A percentile compares a stretch with the other conserved stretches of the same genome.
phyloP scores from a whole-genome alignment of 1,140 invertebrate species.

The Drosophila ficusphila region DNA sequence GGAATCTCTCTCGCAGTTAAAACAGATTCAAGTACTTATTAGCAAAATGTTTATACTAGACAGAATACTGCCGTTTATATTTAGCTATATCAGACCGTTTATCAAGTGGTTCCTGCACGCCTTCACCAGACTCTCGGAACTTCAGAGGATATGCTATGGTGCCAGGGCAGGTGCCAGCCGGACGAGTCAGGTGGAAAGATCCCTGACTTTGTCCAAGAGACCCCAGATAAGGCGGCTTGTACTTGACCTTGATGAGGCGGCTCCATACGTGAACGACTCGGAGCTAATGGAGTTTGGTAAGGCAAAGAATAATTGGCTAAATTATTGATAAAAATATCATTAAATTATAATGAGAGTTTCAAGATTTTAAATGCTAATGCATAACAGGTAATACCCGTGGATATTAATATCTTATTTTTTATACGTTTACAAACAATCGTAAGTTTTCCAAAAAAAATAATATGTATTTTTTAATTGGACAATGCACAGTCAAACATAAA shows the following conservation, averaged over 20 bases:
- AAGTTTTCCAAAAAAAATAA: too few relatives aligned
- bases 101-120: slow-evolving; percentile 95
- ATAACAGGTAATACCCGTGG: too few relatives aligned
- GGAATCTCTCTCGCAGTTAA: neutral
- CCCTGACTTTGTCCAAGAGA: slow-evolving; percentile 89
- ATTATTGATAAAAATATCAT: too few relatives aligned
- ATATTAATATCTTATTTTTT: too few relatives aligned
- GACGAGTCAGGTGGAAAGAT: slow-evolving; percentile 90
- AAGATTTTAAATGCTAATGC: too few relatives aligned
- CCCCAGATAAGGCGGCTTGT: slow-evolving; percentile 88
- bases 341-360: too few relatives aligned
- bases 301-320: neutral
- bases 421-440: too few relatives aligned
- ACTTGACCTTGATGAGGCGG: slow-evolving; percentile 88
- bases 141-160: slow-evolving; percentile 96
- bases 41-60: slow-evolving; percentile 69
- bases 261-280: slow-evolving; percentile 84
- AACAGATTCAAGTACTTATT: neutral
- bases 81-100: slow-evolving; percentile 89
- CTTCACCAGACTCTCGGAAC: slow-evolving; percentile 94
- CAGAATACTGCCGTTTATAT: slow-evolving; percentile 83
- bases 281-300: slow-evolving; percentile 85
- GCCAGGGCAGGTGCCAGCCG: slow-evolving; percentile 89
- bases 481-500: too few relatives aligned
- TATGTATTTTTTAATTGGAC: too few relatives aligned